Percentiles rank a stretch among this genome's conserved stretches.
These are phyloP conservation scores for Nemurella pictetii DNA, from an alignment of 2,888 invertebrate genomes.

Conservation along the genomic window DNA sequence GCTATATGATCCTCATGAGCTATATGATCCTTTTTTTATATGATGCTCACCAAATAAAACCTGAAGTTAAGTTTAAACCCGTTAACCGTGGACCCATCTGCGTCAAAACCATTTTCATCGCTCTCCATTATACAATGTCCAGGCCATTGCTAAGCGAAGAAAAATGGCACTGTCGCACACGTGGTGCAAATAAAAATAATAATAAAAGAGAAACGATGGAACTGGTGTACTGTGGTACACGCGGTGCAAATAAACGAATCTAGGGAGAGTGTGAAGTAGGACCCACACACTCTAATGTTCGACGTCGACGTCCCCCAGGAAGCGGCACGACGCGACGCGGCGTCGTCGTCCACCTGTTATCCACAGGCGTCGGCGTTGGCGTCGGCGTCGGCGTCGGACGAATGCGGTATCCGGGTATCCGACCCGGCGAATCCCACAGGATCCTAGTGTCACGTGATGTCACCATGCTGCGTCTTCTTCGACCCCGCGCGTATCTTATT, in stretches of 20 bases:
- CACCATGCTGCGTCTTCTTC: neutral
- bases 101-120: neutral
- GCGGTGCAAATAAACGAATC: neutral
- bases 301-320: neutral
- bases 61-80: too few species aligned
- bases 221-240: neutral
- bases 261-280: neutral
- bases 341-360: neutral
- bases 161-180: too few species aligned
- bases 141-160: too few species aligned
- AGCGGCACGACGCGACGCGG: neutral
- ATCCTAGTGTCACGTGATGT: neutral
- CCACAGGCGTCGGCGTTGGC: neutral
- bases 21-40: too few species aligned
- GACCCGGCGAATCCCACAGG: neutral
- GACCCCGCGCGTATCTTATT: constrained; percentile 3
- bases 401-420: neutral
- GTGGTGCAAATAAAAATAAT: neutral
- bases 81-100: too few species aligned
- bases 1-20: too few species aligned
- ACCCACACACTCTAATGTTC: neutral
- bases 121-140: neutral
- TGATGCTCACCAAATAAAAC: too few species aligned
- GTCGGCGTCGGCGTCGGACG: neutral
- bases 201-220: neutral